A percentile compares a stretch with the other conserved stretches of the same genome.
phyloP scores from a whole-genome alignment of 1,140 invertebrate species.

The Oryctes rhinoceros region DNA sequence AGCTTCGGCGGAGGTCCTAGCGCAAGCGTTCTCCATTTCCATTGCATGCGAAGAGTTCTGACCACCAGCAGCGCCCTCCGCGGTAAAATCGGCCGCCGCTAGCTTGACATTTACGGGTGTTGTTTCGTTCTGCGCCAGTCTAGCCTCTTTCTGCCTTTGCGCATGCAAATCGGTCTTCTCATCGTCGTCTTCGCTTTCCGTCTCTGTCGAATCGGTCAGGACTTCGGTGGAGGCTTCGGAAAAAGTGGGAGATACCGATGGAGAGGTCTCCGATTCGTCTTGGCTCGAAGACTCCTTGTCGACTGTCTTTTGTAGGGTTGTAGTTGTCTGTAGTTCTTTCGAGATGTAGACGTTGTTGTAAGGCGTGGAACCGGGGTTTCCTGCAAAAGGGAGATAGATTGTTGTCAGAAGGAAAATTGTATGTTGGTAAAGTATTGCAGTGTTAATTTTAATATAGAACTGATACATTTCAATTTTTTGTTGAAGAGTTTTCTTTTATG shows the following conservation, averaged over 20 bases:
- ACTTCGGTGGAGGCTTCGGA: slow-evolving; percentile 55
- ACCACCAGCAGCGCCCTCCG: neutral
- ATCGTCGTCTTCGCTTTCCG: slow-evolving; percentile 43
- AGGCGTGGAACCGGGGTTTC: slow-evolving; percentile 57
- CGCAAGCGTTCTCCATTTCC: neutral
- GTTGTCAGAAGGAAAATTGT: neutral
- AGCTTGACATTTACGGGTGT: neutral
- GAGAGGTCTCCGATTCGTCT: slow-evolving; percentile 46
- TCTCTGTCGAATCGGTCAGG: slow-evolving; percentile 52
- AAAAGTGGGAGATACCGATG: slow-evolving; percentile 54
- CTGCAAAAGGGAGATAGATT: slow-evolving; percentile 40
- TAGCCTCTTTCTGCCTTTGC: slow-evolving; percentile 22
- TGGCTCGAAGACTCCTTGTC: slow-evolving; percentile 42
- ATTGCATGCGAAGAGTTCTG: neutral
- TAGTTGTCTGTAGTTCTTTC: slow-evolving; percentile 49
- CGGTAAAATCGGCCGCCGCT: neutral
- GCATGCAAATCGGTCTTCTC: neutral
- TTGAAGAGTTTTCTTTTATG: too few relatives aligned
- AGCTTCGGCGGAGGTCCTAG: neutral
- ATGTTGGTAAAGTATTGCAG: too few relatives aligned
- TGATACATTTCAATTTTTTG: too few relatives aligned
- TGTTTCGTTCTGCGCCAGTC: slow-evolving; percentile 3
- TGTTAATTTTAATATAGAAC: neutral
- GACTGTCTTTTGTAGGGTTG: neutral
- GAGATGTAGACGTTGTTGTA: slow-evolving; percentile 59